A percentile compares a stretch with the other conserved stretches of the same genome.
Evolutionary conservation across 2,797 vertebrate species (phyloP).

Genomic region (Urophycis tenuis): DNA sequence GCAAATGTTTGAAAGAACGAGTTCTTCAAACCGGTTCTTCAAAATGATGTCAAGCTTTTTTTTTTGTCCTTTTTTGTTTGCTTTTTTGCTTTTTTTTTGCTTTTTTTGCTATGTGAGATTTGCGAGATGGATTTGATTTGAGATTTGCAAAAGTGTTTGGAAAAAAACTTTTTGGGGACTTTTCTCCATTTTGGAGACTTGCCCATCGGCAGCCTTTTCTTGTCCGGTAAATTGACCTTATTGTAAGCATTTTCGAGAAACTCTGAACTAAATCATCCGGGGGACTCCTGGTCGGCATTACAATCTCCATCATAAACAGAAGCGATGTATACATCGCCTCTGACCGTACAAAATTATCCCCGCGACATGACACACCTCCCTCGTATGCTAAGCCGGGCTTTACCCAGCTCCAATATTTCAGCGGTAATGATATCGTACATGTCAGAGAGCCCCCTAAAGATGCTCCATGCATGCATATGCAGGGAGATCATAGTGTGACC

Average conservation of each 20-base stretch:
- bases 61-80: background rate
- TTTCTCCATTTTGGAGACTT: background rate
- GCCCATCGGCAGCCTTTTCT: background rate
- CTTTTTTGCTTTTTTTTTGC: background rate
- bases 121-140: too few species aligned
- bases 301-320: background rate
- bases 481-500: constrained; percentile 60
- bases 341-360: constrained; percentile 36
- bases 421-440: constrained; percentile 62
- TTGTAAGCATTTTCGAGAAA: background rate
- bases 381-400: constrained; percentile 35
- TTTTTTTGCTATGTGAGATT: background rate
- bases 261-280: background rate
- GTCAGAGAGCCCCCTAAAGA: constrained; percentile 55
- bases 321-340: constrained; percentile 15
- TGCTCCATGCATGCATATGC: constrained; percentile 68
- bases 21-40: background rate
- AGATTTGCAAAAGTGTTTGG: too few species aligned
- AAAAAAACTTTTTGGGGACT: too few species aligned
- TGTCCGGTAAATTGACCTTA: background rate
- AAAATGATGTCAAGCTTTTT: background rate
- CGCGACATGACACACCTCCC: constrained; percentile 42
- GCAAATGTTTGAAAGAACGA: background rate
- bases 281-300: background rate
- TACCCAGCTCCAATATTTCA: constrained; percentile 61